Base-by-base conservation (phyloP, 2,888 invertebrate species). In the Aproaerema taeniolella region DNA sequence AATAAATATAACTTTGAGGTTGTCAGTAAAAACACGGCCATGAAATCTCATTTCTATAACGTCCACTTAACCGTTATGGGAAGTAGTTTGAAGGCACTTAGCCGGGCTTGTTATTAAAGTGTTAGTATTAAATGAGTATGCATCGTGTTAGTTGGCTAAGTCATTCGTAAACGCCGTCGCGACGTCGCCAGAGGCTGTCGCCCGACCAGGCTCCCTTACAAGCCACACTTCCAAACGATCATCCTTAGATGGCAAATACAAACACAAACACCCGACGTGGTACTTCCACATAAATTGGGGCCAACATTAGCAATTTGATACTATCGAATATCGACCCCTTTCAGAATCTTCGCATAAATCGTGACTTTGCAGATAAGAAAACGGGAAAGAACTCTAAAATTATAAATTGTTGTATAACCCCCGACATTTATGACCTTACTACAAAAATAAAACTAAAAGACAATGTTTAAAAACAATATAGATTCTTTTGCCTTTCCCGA, bases 161-260 rank as follows among this genome's bases (percentile, higher is more conserved):
- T 52, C 46, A 44, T 46, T 46, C 46, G 53, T 50, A 52, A 53
- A 58, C 43, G 47, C 29, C 33, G 49, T 7, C 36, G 37, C 32
- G 41, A 53, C 55, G 55, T 43, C 47, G 34, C 67, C 51, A 62
- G 55, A 61, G 53, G 61, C 51, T 58, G 67, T 49, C 70, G 71
- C 67, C 67, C 42, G 39, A 41, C 42, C 44, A 43, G 52, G 38
- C 49, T n/a, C 67, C 67, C 41, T 40, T 40, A 41, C 44, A 43
- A 51, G 38, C 49, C 7, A 29, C 15, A 34, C 34, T 40, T 11
- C 31, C 14, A n/a, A 10, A 35, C 35, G 39, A 40, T 41, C 36
- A 40, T 40, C 35, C 34, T 14, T n/a, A 15, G 14, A 16, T 26
- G 26, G 24, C 9, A 24, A 26, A 26, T 33, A 14, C 35, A 35